phyloP scores from a whole-genome alignment of 2,797 vertebrate species.

The Pseudocheirus occidentalis region DNA sequence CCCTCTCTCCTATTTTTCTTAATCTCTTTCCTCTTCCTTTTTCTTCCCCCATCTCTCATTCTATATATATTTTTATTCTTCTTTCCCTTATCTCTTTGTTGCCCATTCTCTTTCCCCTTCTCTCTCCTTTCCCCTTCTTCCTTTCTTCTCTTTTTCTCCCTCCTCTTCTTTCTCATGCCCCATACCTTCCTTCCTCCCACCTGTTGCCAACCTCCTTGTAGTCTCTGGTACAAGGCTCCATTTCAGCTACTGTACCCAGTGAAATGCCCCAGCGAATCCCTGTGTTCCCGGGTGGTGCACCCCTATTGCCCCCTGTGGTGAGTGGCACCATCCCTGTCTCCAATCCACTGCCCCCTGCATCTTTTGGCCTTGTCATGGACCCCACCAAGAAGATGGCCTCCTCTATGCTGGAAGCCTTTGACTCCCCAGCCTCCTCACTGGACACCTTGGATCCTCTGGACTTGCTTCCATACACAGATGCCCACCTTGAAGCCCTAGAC shows the following conservation, averaged over 20 bases:
- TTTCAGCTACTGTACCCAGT: slow-evolving; percentile 93
- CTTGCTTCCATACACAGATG: slow-evolving; percentile 84
- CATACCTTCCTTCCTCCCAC: slow-evolving; percentile 35
- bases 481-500: slow-evolving; percentile 91
- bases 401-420: slow-evolving; percentile 84
- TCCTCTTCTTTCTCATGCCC: slow-evolving; percentile 43
- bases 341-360: slow-evolving; percentile 90
- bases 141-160: too few relatives aligned
- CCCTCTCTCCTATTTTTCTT: not conserved
- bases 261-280: slow-evolving; percentile 92
- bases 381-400: slow-evolving; percentile 85
- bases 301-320: slow-evolving; percentile 86
- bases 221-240: slow-evolving; percentile 88
- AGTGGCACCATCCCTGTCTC: slow-evolving; percentile 89
- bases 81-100: not conserved
- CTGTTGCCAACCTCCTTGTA: slow-evolving; percentile 50
- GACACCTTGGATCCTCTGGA: slow-evolving; percentile 84
- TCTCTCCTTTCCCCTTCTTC: not conserved
- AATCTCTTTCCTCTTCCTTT: not conserved
- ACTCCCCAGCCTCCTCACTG: slow-evolving; percentile 78
- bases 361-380: slow-evolving; percentile 89
- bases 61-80: not conserved
- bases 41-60: not conserved
- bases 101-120: not conserved
- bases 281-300: slow-evolving; percentile 86